Evolutionary conservation across 2,113 vertebrate genomes (phyloP), one percentile per base, ranked within the genome.

Genomic region (Myiozetetes cayanensis): DNA sequence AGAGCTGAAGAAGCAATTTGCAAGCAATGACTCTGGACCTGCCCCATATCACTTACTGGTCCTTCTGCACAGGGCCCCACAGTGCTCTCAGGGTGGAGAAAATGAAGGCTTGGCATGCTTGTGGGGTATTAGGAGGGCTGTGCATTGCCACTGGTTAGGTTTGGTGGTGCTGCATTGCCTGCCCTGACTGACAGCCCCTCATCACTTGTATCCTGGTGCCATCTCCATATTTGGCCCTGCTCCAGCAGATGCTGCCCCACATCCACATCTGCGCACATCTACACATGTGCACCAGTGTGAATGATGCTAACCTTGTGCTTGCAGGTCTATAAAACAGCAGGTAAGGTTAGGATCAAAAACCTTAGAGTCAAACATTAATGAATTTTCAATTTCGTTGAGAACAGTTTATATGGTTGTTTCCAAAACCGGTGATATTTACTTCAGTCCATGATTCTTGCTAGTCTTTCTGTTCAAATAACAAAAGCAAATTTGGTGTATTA

Each of bases 211-310:
- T 25, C 22, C 24, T 49, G 19, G 23, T 67, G 49, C 22, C 19
- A 25, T 15, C 22, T n/a, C 39, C 14, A 6, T 10, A 16, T 17
- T 30, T 15, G 14, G 31, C 43, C 24, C 31, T 17, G 15, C 23
- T 77, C 16, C 24, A 61, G 55, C 14, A 43, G 25, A 33, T 44
- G 43, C 46, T 75, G 35, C 22, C 61, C 19, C 35, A 21, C 41
- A 58, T 17, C 25, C 50, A 55, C 13, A 6, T 0, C 0, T 5
- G 6, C 2, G 11, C 18, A 47, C 37, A 61, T 3, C 11, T 56
- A 25, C 33, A 39, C 19, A 5, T 5, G 5, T 0, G 0, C 44
- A 43, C 9, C 13, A 19, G 1, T 2, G 2, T 31, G n/a, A 71
- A 21, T 2, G 28, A 71, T 22, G 49, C 24, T 70, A 33, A 83